phyloP scores from a whole-genome alignment of 2,888 invertebrate genomes.

The Caenorhabditis parvicauda region DNA sequence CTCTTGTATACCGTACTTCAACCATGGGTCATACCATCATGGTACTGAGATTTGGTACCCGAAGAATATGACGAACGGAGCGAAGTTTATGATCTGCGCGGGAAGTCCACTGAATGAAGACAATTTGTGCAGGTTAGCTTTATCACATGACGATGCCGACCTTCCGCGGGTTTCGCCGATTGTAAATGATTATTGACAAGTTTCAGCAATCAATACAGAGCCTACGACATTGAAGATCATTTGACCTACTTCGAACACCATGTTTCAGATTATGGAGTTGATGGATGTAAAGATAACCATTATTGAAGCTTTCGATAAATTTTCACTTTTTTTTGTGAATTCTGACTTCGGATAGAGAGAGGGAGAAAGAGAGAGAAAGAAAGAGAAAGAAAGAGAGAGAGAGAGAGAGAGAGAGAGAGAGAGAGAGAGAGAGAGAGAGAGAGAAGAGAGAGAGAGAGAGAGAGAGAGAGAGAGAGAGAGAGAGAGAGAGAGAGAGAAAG shows the following conservation, averaged over 20 bases:
- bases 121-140: conserved; percentile 49
- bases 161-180: too few species aligned
- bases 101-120: conserved; percentile 55
- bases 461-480: too few species aligned
- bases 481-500: too few species aligned
- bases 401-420: too few species aligned
- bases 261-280: conserved; percentile 47
- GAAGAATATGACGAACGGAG: conserved; percentile 39
- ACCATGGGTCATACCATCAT: conserved; percentile 60
- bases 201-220: conserved; percentile 20
- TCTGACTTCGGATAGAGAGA: not conserved
- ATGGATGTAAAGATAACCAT: conserved; percentile 42
- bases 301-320: not conserved
- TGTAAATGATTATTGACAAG: too few species aligned
- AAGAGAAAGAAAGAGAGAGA: not conserved
- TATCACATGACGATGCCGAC: not conserved
- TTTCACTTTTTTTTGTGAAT: not conserved
- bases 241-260: conserved; percentile 53
- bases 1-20: conserved; percentile 40
- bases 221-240: conserved; percentile 53
- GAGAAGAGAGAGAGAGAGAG: too few species aligned
- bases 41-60: conserved; percentile 59
- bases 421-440: too few species aligned
- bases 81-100: conserved; percentile 43
- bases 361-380: not conserved